Evolutionary conservation across 2,797 vertebrate genomes (phyloP), one percentile per base, ranked within the genome.

Genomic region (Chelon labrosus): DNA sequence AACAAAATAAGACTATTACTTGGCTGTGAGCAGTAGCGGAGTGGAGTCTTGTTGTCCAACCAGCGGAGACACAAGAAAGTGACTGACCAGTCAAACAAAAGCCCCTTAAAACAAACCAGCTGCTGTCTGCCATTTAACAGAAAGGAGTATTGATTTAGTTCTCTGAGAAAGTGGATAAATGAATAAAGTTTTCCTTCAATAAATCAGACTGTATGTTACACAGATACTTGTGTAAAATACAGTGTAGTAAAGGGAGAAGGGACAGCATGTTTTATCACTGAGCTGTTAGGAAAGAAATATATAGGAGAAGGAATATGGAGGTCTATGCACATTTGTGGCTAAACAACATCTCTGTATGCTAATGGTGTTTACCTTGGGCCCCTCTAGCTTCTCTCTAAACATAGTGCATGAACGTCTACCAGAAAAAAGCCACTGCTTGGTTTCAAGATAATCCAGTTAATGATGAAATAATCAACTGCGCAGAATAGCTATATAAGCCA

Each of bases 321-420:
- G 27, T 27, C 59, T 64, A 59, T 57, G 19, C 57, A 50, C 42
- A 46, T 68, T 35, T 52, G 17, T 19, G 53, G 17, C 46, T 78
- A 60, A 75, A 58, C 60, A 54, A 66, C 67, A 75, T 56, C 65
- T 69, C 65, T 59, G 44, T 63, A 62, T 79, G 67, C 80, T 85
- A 70, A 85, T 78, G 47, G 13, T 85, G 81, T 82, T 87, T 80
- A 77, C 54, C 56, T 54, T 39, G 41, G 27, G 53, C 59, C 20
- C 39, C 60, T 73, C 60, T 44, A 57, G 42, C 72, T 58, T 22
- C 27, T 22, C 47, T 62, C 56, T 55, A 16, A 44, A 46, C 58
- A 60, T 60, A 20, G 20, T 22, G 53, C 62, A 67, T 25, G 19
- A 76, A 64, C 42, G n/a, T 42, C 56, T 37, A 44, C 31, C 47